A percentile compares a stretch with the other conserved stretches of the same genome.
These are phyloP conservation scores for Hypanus sabinus DNA, from an alignment of 2,113 vertebrate species.

Conservation along the genomic window DNA sequence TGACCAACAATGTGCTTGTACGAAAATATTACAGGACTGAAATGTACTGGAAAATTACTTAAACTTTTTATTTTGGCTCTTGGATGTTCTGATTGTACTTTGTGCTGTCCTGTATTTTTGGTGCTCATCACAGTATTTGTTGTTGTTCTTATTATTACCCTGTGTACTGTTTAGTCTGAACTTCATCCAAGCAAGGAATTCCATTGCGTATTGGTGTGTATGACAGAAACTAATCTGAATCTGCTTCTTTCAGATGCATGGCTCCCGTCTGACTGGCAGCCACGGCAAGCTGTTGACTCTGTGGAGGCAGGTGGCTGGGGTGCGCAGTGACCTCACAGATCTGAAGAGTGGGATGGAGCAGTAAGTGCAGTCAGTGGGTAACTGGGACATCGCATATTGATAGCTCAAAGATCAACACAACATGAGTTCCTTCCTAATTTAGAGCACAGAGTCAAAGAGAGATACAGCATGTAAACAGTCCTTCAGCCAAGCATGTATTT, in stretches of 20 bases:
- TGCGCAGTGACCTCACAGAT: conserved; percentile 59
- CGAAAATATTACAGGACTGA: neutral
- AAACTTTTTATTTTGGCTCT: neutral
- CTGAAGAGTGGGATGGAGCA: conserved; percentile 56
- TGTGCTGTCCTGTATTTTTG: no score
- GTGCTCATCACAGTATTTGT: no score
- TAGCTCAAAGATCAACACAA: neutral
- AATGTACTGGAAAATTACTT: neutral
- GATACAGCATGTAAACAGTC: no score
- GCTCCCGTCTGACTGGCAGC: conserved; percentile 43
- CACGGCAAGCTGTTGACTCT: conserved; percentile 51
- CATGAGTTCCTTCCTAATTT: neutral
- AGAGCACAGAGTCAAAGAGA: neutral
- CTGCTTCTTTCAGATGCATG: conserved; percentile 45
- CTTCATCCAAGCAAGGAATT: no score
- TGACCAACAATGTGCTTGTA: neutral
- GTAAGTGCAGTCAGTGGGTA: conserved; percentile 41
- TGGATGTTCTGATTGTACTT: neutral
- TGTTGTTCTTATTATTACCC: no score
- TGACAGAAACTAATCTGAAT: no score
- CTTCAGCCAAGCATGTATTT: no score
- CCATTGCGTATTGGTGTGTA: no score
- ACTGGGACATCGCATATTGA: neutral
- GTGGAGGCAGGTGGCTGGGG: conserved; percentile 63
- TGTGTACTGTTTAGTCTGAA: no score